Conservation (phyloP, 2,113 vertebrate species). For the Thymallus thymallus region DNA sequence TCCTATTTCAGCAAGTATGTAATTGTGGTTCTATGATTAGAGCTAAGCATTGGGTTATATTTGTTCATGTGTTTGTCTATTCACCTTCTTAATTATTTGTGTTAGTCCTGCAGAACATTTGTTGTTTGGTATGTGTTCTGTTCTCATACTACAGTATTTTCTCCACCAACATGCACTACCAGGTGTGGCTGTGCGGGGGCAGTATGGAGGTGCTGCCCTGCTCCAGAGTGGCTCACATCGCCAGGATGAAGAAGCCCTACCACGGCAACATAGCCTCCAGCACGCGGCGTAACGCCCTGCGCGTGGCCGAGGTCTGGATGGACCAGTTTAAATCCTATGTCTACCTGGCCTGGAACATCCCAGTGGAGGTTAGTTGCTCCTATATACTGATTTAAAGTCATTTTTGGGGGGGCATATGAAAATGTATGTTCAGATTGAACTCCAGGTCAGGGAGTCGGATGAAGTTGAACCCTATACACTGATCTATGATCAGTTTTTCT, state of each 20-base stretch:
- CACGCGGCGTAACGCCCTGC: slow-evolving; percentile 91
- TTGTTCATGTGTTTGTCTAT: background rate
- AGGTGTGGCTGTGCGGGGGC: slow-evolving; percentile 97
- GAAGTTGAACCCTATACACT: no score
- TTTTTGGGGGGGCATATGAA: no score
- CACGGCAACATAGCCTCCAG: slow-evolving; percentile 93
- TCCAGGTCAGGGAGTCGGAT: no score
- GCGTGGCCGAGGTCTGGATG: slow-evolving; percentile 98
- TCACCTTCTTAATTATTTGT: no score
- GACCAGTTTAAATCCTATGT: slow-evolving; percentile 94
- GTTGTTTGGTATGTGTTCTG: background rate
- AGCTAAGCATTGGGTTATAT: background rate
- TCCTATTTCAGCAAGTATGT: no score
- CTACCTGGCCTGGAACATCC: slow-evolving; percentile 97
- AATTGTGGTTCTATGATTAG: no score
- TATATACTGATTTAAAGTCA: no score
- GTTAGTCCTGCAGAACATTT: no score
- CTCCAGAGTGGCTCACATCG: slow-evolving; percentile 94
- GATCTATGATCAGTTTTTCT: no score
- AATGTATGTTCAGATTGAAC: no score
- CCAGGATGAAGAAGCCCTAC: slow-evolving; percentile 93
- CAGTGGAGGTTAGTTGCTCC: slow-evolving; percentile 80
- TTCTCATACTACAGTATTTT: slow-evolving; percentile 9
- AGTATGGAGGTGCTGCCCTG: slow-evolving; percentile 98
- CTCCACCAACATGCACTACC: slow-evolving; percentile 23